phyloP scores from a whole-genome alignment of 2,888 invertebrate species.

The Aporophyla nigra region DNA sequence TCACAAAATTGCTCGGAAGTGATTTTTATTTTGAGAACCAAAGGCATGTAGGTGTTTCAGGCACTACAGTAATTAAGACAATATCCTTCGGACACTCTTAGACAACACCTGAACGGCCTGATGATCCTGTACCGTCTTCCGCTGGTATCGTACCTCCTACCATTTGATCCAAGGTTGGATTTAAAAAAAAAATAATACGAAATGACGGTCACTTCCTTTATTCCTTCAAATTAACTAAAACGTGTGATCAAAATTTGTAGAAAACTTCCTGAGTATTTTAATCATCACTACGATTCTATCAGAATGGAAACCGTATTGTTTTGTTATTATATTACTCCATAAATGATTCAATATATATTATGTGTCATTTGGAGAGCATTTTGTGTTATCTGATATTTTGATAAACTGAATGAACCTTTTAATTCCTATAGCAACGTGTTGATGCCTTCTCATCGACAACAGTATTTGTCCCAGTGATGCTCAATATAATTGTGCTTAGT shows the following conservation, averaged over 20 bases:
- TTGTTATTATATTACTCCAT: neutral
- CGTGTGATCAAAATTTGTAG: neutral
- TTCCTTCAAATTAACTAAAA: neutral
- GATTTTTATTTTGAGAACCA: constrained; percentile 71
- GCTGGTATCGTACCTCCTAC: neutral
- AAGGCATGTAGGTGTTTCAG: constrained; percentile 3
- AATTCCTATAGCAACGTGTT: constrained; percentile 14
- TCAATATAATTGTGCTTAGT: constrained; percentile 29
- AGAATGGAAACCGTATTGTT: neutral
- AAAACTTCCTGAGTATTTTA: neutral
- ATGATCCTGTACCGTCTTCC: neutral
- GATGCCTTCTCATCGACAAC: constrained; percentile 11
- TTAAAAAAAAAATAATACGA: neutral
- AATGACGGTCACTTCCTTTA: neutral
- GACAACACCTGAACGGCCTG: neutral
- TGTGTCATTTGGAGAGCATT: neutral
- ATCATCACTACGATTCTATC: neutral
- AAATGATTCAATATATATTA: neutral
- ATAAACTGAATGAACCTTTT: constrained; percentile 27
- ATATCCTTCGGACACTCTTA: neutral
- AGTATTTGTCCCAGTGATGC: constrained; percentile 26
- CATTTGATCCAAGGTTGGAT: neutral
- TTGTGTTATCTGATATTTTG: constrained; percentile 23
- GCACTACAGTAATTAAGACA: neutral
- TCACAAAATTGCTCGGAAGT: constrained; percentile 75